Evolutionary conservation across 2,113 vertebrate genomes (phyloP), one percentile per base, ranked within the genome.

Genomic region (Chionodraco myersi): DNA sequence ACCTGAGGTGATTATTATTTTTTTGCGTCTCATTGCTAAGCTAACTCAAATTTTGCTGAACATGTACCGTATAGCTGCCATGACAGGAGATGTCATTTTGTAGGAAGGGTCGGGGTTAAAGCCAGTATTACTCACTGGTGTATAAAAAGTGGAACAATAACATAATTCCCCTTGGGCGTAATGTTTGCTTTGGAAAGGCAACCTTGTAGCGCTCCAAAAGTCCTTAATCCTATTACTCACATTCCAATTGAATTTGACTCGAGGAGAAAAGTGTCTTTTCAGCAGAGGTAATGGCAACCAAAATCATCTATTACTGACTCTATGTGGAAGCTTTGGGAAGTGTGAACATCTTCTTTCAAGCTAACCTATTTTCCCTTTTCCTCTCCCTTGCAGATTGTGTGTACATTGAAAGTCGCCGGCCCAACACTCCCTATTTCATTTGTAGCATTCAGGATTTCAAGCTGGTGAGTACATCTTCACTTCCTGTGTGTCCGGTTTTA

Each of bases 401-500:
- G 88, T 99, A 99, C 91, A 99, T 99, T 86, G 98, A 99, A 92
- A 99, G 97, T 77, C 97, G 97, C 68, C 96, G 98, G 82, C 97
- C 98, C 90, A 99, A 99, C 91, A 99, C 97, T 41, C 98, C 98
- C 34, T 99, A 99, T 93, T 99, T 99, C 96, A 99, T 99, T 95
- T 99, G 98, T 96, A 99, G 98, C 96, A 99, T 99, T 95, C 98
- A 99, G 95, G 98, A 99, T 95, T 99, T 99, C 96, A 99, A 99
- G 94, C 94, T 99, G 97, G 98, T 99, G 96, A 99, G 98, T 96
- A 92, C 75, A 83, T 56, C 81, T 80, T 80, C 71, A 68, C 63
- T 67, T 86, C 64, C 67, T 79, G 45, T 61, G 58, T 49, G 36
- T 52, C 12, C 71, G 82, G 59, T 77, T 68, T 73, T 14, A 10